Evolutionary conservation across 2,113 vertebrate genomes (phyloP).

Genomic region (Oncorhynchus masou): DNA sequence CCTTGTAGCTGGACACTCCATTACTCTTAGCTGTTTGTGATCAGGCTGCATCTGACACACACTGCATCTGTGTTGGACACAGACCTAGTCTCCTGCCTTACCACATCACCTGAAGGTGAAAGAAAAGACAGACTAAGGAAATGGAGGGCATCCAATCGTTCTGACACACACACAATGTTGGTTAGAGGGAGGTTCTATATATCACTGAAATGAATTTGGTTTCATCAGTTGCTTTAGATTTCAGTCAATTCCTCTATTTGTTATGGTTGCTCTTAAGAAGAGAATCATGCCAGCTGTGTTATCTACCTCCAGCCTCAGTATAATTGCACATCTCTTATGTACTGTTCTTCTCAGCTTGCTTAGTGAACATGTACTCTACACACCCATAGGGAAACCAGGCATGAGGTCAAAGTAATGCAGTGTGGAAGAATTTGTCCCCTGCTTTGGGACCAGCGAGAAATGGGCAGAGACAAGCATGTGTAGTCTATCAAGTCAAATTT

Average conservation of each 20-base stretch:
- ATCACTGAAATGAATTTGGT: slow-evolving; percentile 44
- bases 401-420: slow-evolving; percentile 51
- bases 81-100: too few species aligned
- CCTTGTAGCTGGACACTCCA: slow-evolving; percentile 6
- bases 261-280: slow-evolving; percentile 38
- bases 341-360: slow-evolving; percentile 40
- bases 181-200: background rate
- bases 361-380: slow-evolving; percentile 52
- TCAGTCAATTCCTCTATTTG: slow-evolving; percentile 52
- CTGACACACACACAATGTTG: slow-evolving; percentile 57
- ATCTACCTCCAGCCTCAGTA: slow-evolving; percentile 25
- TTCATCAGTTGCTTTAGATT: slow-evolving; percentile 51
- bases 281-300: background rate
- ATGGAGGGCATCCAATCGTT: slow-evolving; percentile 34
- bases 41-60: background rate
- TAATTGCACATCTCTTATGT: slow-evolving; percentile 22
- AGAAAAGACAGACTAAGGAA: slow-evolving; percentile 36
- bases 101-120: slow-evolving; percentile 1
- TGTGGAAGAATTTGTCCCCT: slow-evolving; percentile 36
- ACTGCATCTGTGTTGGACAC: background rate
- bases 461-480: slow-evolving; percentile 59
- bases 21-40: background rate
- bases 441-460: slow-evolving; percentile 52
- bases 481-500: background rate
- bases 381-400: slow-evolving; percentile 53